Percentiles rank a stretch among this genome's conserved stretches.
These are phyloP conservation scores for Pardalotus punctatus DNA, from an alignment of 2,113 vertebrate genomes.

Conservation along the genomic window DNA sequence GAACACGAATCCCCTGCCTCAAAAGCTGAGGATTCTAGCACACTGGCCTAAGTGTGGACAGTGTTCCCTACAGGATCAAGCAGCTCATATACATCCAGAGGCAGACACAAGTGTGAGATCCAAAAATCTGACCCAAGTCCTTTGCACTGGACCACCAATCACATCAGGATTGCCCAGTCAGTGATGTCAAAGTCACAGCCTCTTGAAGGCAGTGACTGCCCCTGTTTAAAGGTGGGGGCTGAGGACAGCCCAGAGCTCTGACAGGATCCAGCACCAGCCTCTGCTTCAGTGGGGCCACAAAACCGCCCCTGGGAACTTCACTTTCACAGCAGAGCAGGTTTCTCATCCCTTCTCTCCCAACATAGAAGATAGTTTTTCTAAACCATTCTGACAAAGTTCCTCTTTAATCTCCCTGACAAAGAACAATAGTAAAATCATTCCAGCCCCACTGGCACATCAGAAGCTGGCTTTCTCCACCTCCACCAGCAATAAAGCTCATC, in stretches of 20 bases:
- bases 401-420: not conserved
- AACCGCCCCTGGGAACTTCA: fast-evolving
- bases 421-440: not conserved
- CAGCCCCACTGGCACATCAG: not conserved
- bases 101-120: not conserved
- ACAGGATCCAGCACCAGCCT: not conserved
- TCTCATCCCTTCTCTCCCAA: not conserved
- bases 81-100: not conserved
- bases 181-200: not conserved
- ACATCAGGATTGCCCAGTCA: not conserved
- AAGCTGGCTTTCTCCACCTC: not conserved
- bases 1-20: not conserved
- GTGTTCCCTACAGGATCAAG: not conserved
- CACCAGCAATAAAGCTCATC: not conserved
- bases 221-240: not conserved
- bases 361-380: fast-evolving
- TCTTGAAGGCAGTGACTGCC: not conserved
- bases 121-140: not conserved
- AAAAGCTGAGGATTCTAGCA: not conserved
- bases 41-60: fast-evolving
- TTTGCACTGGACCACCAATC: not conserved
- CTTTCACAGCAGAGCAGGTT: not conserved
- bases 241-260: not conserved
- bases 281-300: not conserved
- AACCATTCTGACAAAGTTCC: not conserved